Evolutionary conservation across 2,888 invertebrate genomes (phyloP), one percentile per base, ranked within the genome.

Genomic region (Volucella inanis): DNA sequence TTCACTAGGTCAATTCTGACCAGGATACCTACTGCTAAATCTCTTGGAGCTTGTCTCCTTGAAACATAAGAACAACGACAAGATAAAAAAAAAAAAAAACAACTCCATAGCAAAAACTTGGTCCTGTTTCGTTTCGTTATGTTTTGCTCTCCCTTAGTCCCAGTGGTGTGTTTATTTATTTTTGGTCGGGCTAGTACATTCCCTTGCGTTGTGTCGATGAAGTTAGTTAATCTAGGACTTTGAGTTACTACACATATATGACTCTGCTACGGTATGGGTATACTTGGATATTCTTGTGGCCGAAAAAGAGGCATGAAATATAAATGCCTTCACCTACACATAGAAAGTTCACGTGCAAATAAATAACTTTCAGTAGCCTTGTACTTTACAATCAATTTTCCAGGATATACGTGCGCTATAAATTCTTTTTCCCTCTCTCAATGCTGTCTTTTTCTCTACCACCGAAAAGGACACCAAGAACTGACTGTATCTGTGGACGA

Each of bases 351-450:
- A 71, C 41, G 65, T 71, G 64, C 38, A 80, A 80, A 71, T 80
- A 80, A 80, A 85, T 85, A 81, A 81, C 80, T 85, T 85, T 77
- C 76, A 50, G 68, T 22, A 70, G 59, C 54, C 39, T 41, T 70
- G 68, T 81, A 71, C 76, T 77, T 85, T 81, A 81, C 80, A 81
- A 85, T 81, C 85, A 85, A 85, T 85, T 85, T 85, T 76, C 68
- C 85, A 85, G 81, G 80, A 85, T 85, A 85, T 72, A 85, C 85
- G 81, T 77, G 80, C 55, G 31, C 76, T 72, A 85, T 85, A 81
- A 81, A 85, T 85, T 76, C 45, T 49, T 74, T 55, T 10, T 49
- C 12, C 15, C 49, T 10, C 15, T 43, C 15, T 11, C 55, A 57
- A n/a, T 39, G 3, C 47, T 49, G 15, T 54, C 68, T 50, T 57